Percentiles rank a stretch among this genome's conserved stretches.
phyloP scores from a whole-genome alignment of 2,113 vertebrate species.

The Poecilia latipinna region DNA sequence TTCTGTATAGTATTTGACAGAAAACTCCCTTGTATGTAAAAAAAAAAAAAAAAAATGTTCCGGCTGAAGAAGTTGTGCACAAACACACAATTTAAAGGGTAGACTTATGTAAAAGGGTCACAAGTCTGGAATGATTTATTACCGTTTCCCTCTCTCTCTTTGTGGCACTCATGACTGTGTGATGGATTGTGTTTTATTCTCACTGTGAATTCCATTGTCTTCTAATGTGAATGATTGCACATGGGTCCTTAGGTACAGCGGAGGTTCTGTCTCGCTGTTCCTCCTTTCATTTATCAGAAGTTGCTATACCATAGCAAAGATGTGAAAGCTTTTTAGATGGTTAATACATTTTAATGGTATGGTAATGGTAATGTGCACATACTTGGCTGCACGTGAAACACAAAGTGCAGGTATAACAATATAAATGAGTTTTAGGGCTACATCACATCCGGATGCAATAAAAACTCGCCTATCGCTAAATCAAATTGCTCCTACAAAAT shows the following conservation, averaged over 20 bases:
- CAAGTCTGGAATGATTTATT: conserved; percentile 56
- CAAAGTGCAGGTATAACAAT: conserved; percentile 49
- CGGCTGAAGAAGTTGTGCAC: neutral
- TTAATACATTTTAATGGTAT: conserved; percentile 51
- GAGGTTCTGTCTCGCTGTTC: conserved; percentile 57
- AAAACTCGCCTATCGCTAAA: conserved; percentile 9
- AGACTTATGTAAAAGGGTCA: conserved; percentile 48
- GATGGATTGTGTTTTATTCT: conserved; percentile 58
- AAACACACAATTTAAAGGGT: conserved; percentile 28
- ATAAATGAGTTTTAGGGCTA: conserved; percentile 14
- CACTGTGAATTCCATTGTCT: conserved; percentile 59
- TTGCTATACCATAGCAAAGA: conserved; percentile 19
- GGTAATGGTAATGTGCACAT: conserved; percentile 40
- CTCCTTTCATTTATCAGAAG: conserved; percentile 59
- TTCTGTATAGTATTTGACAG: neutral
- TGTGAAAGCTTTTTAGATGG: conserved; percentile 40
- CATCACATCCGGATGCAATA: neutral
- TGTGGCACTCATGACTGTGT: conserved; percentile 49
- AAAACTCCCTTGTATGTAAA: conserved; percentile 4
- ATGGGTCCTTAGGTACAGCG: conserved; percentile 31
- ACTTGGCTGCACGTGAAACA: conserved; percentile 52
- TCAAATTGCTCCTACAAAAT: neutral
- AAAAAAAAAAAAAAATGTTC: neutral
- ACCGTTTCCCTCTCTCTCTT: conserved; percentile 36
- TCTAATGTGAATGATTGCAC: conserved; percentile 50